Percentiles rank a stretch among this genome's conserved stretches.
These are phyloP conservation scores for Acridotheres tristis DNA, from an alignment of 2,797 vertebrate species.

Conservation along the genomic window DNA sequence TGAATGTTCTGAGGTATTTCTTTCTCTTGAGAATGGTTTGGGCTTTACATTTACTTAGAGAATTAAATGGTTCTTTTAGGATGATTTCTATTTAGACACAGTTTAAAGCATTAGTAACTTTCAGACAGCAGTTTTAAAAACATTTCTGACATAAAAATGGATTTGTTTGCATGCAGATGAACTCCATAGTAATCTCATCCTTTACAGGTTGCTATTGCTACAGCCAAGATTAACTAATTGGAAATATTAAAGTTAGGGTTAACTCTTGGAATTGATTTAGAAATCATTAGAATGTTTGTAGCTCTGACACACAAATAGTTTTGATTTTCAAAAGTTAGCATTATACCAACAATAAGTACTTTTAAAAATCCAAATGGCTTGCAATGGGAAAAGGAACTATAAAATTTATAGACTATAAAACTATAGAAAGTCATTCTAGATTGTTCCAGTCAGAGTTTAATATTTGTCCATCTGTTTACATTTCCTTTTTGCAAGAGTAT, in stretches of 20 bases:
- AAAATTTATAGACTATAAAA: not conserved
- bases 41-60: not conserved
- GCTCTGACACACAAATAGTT: constrained; percentile 33
- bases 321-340: constrained; percentile 33
- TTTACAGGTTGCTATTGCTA: constrained; percentile 63
- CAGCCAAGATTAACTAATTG: constrained; percentile 78
- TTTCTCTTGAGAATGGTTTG: not conserved
- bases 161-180: constrained; percentile 73
- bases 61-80: constrained; percentile 60
- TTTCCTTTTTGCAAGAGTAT: not conserved
- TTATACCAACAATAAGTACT: not conserved
- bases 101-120: constrained; percentile 62
- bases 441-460: not conserved
- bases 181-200: constrained; percentile 59
- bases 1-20: not conserved
- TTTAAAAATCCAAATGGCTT: not conserved
- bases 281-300: constrained; percentile 66
- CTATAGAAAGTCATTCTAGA: not conserved
- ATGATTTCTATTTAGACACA: constrained; percentile 56
- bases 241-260: constrained; percentile 77
- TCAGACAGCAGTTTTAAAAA: constrained; percentile 58
- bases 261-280: constrained; percentile 70
- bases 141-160: constrained; percentile 62
- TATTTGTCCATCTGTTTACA: not conserved
- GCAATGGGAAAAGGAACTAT: not conserved